These are phyloP conservation scores for Euproctis similis DNA, from an alignment of 2,888 invertebrate species.

Conservation along the genomic window DNA sequence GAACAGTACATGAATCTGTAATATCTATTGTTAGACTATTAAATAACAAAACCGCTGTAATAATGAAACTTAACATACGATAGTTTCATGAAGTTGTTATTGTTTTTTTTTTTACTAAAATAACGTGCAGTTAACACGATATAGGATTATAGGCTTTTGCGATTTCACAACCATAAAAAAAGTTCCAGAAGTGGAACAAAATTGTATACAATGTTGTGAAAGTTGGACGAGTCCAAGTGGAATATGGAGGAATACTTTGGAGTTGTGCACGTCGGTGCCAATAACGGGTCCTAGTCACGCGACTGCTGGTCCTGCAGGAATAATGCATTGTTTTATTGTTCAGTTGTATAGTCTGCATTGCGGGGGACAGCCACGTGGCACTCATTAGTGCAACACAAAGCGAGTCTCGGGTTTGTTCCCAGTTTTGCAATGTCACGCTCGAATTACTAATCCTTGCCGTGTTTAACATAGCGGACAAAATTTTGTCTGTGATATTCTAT, in stretches of 20 bases:
- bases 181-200: too few relatives aligned
- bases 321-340: constrained; percentile 68
- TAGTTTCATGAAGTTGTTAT: too few relatives aligned
- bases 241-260: constrained; percentile 42
- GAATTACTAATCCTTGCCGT: constrained; percentile 61
- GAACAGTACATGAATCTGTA: too few relatives aligned
- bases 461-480: constrained; percentile 59
- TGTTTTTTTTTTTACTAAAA: too few relatives aligned
- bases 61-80: too few relatives aligned
- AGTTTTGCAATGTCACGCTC: constrained; percentile 67
- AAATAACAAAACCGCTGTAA: too few relatives aligned
- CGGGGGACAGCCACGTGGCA: constrained; percentile 73
- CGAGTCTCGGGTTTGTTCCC: constrained; percentile 58
- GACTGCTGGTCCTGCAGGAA: constrained; percentile 64
- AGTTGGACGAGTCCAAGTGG: constrained; percentile 42
- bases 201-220: too few relatives aligned
- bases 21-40: too few relatives aligned
- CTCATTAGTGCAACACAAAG: constrained; percentile 72
- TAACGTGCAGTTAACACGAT: too few relatives aligned
- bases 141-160: too few relatives aligned
- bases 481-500: constrained; percentile 40
- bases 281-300: constrained; percentile 62
- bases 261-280: constrained; percentile 48
- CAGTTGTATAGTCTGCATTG: constrained; percentile 74
- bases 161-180: too few relatives aligned